Percentiles rank a stretch among this genome's conserved stretches.
Evolutionary conservation across 2,888 invertebrate genomes (phyloP).

Genomic region (Thumatha senex): DNA sequence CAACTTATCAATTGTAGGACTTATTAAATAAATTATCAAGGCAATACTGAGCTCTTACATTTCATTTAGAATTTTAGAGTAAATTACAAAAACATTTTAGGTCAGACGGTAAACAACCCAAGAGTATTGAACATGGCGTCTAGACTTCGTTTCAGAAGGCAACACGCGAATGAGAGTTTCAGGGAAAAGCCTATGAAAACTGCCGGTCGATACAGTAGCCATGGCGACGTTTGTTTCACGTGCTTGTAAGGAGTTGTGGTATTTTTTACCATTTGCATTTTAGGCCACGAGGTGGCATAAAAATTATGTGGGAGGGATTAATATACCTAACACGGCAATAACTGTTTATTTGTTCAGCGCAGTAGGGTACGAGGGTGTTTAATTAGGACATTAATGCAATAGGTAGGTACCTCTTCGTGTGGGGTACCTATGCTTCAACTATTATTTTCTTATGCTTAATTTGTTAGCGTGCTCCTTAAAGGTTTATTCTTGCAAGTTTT

Average conservation of each 20-base stretch:
- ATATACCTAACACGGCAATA: slow-evolving; percentile 20
- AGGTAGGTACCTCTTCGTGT: not conserved
- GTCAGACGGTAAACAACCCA: slow-evolving; percentile 22
- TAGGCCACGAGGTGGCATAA: slow-evolving; percentile 68
- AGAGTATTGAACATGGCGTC: slow-evolving; percentile 33
- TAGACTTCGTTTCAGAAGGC: slow-evolving; percentile 71
- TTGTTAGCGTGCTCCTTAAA: slow-evolving; percentile 18
- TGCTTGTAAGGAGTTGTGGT: slow-evolving; percentile 60
- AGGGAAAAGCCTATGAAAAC: slow-evolving; percentile 79
- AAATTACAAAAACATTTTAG: slow-evolving; percentile 4
- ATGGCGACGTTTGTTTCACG: slow-evolving; percentile 79
- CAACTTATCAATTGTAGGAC: slow-evolving; percentile 41
- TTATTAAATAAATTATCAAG: slow-evolving; percentile 48
- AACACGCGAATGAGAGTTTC: slow-evolving; percentile 76
- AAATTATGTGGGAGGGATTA: slow-evolving; percentile 52
- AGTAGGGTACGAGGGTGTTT: not conserved
- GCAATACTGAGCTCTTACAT: slow-evolving; percentile 26
- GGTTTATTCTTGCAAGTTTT: slow-evolving; percentile 31
- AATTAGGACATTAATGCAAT: not conserved
- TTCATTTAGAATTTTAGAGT: too few species aligned
- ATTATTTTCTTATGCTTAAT: not conserved
- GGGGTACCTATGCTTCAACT: too few species aligned
- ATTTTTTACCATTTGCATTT: slow-evolving; percentile 76
- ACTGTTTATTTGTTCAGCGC: slow-evolving; percentile 12
- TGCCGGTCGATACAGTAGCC: slow-evolving; percentile 78